Evolutionary conservation across 1,140 invertebrate species (phyloP).

Genomic region (Penaeus vannamei): DNA sequence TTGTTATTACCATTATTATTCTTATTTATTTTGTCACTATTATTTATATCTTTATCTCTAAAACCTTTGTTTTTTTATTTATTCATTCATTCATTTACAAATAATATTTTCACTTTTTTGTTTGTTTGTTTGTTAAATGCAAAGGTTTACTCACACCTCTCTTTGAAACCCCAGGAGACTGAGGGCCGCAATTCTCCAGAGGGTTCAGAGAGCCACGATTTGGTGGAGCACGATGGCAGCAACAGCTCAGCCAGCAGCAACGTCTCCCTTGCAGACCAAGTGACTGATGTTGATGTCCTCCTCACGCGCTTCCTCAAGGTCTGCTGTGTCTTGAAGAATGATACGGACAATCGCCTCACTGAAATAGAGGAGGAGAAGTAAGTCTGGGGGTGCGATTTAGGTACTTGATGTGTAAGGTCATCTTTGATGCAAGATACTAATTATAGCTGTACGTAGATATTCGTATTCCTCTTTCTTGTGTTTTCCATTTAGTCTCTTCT

Average conservation of each 20-base stretch:
- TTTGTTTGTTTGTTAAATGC: constrained; percentile 24
- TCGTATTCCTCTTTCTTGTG: too few relatives aligned
- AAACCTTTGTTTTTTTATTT: too few relatives aligned
- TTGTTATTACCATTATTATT: too few relatives aligned
- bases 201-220: constrained; percentile 58
- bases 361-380: constrained; percentile 67
- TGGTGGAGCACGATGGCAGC: constrained; percentile 39
- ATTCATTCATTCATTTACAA: not conserved
- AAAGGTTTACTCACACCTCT: not conserved
- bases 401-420: too few relatives aligned
- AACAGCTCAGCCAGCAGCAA: constrained; percentile 13
- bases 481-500: too few relatives aligned
- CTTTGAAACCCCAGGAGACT: constrained; percentile 27
- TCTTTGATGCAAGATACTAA: too few relatives aligned
- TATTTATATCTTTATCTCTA: too few relatives aligned
- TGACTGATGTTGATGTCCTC: constrained; percentile 64
- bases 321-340: constrained; percentile 66
- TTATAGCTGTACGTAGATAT: too few relatives aligned
- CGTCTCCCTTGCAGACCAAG: constrained; percentile 52
- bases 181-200: constrained; percentile 65
- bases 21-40: too few relatives aligned
- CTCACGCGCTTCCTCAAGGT: constrained; percentile 67
- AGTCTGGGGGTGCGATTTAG: not conserved
- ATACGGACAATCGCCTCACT: constrained; percentile 58
- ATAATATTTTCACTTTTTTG: not conserved